Conservation (phyloP, 2,888 invertebrate genomes). For the Podabrus alpinus region DNA sequence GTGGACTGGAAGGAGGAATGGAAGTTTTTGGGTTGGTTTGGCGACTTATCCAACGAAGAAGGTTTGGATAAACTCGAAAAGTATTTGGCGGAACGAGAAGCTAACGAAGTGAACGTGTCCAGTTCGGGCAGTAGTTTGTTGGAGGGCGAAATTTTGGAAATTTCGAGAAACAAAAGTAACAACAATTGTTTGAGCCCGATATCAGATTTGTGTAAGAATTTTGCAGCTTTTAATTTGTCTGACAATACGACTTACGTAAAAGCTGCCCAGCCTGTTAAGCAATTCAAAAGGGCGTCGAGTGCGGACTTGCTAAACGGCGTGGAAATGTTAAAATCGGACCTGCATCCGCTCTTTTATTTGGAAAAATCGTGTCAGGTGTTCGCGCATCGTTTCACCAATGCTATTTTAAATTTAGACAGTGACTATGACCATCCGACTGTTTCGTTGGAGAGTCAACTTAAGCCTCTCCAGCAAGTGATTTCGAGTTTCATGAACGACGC, state of each 20-base stretch:
- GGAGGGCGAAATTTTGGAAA: not conserved
- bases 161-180: not conserved
- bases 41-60: conserved; percentile 73
- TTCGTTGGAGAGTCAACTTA: conserved; percentile 67
- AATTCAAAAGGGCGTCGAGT: not conserved
- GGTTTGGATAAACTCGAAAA: conserved; percentile 78
- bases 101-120: not conserved
- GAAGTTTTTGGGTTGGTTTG: conserved; percentile 83
- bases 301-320: conserved; percentile 8
- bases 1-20: conserved; percentile 91
- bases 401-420: conserved; percentile 59
- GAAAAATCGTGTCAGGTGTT: conserved; percentile 68
- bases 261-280: not conserved
- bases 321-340: conserved; percentile 35
- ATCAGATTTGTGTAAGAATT: conserved; percentile 63
- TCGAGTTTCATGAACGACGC: conserved; percentile 71
- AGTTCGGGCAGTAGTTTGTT: not conserved
- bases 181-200: conserved; percentile 57
- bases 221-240: conserved; percentile 61
- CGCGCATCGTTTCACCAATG: conserved; percentile 70
- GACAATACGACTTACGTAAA: conserved; percentile 41
- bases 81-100: conserved; percentile 60
- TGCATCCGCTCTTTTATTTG: conserved; percentile 60
- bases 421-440: conserved; percentile 50
- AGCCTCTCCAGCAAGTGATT: conserved; percentile 70